These are phyloP conservation scores for Prionace glauca DNA, from an alignment of 2,797 vertebrate species.

Conservation along the genomic window DNA sequence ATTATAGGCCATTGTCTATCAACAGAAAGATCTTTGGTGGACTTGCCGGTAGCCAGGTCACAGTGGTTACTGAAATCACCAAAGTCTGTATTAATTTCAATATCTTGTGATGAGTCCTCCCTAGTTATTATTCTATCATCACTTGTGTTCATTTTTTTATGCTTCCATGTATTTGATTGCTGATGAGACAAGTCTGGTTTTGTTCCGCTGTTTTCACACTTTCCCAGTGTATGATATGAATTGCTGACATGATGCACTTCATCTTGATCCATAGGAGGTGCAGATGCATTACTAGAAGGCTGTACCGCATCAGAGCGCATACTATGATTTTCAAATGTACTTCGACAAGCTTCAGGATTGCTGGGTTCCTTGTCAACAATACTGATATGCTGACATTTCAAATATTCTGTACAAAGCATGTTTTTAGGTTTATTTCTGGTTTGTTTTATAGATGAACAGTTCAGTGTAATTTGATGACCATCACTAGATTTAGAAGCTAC, in stretches of 20 bases:
- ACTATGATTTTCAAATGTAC: not conserved
- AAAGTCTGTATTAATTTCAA: not conserved
- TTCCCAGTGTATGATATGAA: not conserved
- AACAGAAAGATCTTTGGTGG: not conserved
- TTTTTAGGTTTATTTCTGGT: not conserved
- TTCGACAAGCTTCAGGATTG: not conserved
- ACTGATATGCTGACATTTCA: not conserved
- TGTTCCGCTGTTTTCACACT: not conserved
- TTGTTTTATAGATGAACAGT: not conserved
- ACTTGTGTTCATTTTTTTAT: not conserved
- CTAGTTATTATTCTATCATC: not conserved
- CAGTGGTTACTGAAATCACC: not conserved
- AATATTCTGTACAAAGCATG: not conserved
- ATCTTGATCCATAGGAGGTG: not conserved
- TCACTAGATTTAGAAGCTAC: not conserved
- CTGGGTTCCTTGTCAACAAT: not conserved
- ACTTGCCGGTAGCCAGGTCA: not conserved
- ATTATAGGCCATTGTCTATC: conserved; percentile 74
- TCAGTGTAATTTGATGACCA: not conserved
- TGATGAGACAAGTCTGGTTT: not conserved
- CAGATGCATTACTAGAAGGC: not conserved
- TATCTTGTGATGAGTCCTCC: not conserved
- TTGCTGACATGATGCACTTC: not conserved
- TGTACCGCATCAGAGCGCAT: not conserved
- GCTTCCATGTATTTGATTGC: not conserved